Evolutionary conservation across 2,113 vertebrate species (phyloP), one percentile per base, ranked within the genome.

Genomic region (Indicator maculatus): DNA sequence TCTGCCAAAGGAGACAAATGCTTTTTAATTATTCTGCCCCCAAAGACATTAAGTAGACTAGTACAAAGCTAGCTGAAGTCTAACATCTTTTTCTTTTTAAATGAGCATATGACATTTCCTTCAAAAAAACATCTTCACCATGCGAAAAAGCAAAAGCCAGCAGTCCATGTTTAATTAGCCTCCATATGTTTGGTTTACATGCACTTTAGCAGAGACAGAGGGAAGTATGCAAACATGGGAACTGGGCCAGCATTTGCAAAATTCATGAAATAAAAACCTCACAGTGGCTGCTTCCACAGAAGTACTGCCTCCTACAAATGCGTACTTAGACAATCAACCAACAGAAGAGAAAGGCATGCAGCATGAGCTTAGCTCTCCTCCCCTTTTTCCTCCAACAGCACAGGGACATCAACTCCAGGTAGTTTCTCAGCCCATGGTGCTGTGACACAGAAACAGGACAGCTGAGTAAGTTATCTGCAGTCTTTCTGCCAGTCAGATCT

Each of bases 191-290:
- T 90, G 86, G 63, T 63, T 94, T 89, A n/a, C 0, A 0, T 55
- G 74, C 63, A 23, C 89, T 67, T 89, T 27, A 69, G 59, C 53
- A 60, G 77, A 53, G 77, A 81, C 26, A 64, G 55, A 77, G 39
- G 74, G 69, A 90, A 88, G 27, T 72, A 90, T 36, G 58, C 83
- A 90, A 92, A 94, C 39, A 81, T 26, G 39, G 88, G 90, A 93
- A 84, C 44, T 14, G 66, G 41, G 86, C 83, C 89, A 94, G 55
- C 39, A 41, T 83, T 91, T 75, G 82, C 84, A 63, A 94, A 92
- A 77, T 77, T 92, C 53, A 69, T 60, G 78, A 91, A 84, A 30
- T 88, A 93, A 92, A 61, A 16, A 0, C 4, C 61, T 31, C 60
- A 45, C 63, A 79, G 89, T 21, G 38, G 16, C 63, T 59, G 63